Base-by-base conservation (phyloP, 2,888 invertebrate genomes). In the Argyresthia goedartella region DNA sequence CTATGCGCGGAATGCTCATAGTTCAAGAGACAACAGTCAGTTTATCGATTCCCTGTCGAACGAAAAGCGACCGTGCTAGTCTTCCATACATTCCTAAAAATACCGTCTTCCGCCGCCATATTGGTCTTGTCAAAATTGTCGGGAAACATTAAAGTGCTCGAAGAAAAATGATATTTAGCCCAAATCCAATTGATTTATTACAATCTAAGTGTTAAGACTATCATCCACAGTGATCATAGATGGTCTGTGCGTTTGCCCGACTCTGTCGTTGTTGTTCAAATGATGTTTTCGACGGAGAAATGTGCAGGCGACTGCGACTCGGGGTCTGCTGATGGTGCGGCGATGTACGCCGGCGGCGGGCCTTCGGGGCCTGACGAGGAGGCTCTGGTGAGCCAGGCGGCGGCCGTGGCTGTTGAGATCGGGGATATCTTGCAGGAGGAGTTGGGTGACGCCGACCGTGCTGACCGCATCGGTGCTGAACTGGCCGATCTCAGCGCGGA, bases 61-160 rank as follows among this genome's bases (percentile, higher is more conserved):
- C 25, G 3, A 25, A 25, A 25, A 25, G 6, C 25, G 25, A 25
- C 25, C 25, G 25, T 25, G 25, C 25, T 25, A 25, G 2, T 6
- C 6, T 6, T 6, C 25, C 78, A 82, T 72, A 81, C 76, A 81
- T 76, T 71, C 80, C 85, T 85, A 85, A 85, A 86, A 82, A 82
- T 85, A 82, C 62, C 15, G 86, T 80, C 86, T n/a, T 39, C 47
- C 84, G 87, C 80, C 87, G 87, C 87, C 87, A 87, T 87, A 87
- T 87, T 87, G 86, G 86, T 84, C 86, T 86, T 87, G 86, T 86
- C 87, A 87, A 87, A 85, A 79, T 69, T 76, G 80, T 47, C 70
- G 76, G 73, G 71, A 34, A 15, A 66, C 73, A 67, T 64, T 74
- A 76, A 69, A 72, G 79, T 79, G 76, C 74, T 70, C 73, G 74